Evolutionary conservation across 2,888 invertebrate genomes (phyloP).

Genomic region (Rhabditophanes sp.): DNA sequence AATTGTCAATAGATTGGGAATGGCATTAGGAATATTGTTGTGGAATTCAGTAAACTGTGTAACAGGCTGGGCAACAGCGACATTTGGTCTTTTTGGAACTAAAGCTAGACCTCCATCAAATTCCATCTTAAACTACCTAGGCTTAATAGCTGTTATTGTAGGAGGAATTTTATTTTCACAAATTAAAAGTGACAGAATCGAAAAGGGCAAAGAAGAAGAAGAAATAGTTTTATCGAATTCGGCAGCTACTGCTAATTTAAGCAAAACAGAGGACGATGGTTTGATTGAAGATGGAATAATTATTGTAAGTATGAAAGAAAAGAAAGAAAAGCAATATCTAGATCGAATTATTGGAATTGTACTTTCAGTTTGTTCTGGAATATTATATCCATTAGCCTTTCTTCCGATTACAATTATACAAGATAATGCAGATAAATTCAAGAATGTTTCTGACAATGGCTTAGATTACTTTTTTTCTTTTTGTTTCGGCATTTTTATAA

Average conservation of each 20-base stretch:
- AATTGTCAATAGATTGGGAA: slow-evolving; percentile 48
- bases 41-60: slow-evolving; percentile 48
- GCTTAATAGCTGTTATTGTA: slow-evolving; percentile 15
- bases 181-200: no score
- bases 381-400: slow-evolving; percentile 47
- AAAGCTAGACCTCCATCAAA: slow-evolving; percentile 14
- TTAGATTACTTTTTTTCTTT: slow-evolving; percentile 47
- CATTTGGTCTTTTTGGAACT: slow-evolving; percentile 24
- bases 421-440: slow-evolving; percentile 32
- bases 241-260: not conserved
- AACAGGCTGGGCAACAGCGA: slow-evolving; percentile 47
- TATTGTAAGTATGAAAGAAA: not conserved
- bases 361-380: slow-evolving; percentile 45
- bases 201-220: slow-evolving; percentile 5
- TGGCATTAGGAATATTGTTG: slow-evolving; percentile 46
- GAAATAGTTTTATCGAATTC: slow-evolving; percentile 2
- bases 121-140: slow-evolving; percentile 16
- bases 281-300: not conserved
- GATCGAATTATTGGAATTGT: slow-evolving; percentile 42
- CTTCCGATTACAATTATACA: slow-evolving; percentile 47
- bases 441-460: slow-evolving; percentile 15
- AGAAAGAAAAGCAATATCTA: slow-evolving; percentile 6
- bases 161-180: slow-evolving; percentile 14
- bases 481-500: slow-evolving; percentile 45
- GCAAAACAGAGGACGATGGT: not conserved